Conservation (phyloP, 1,140 invertebrate genomes). For the Drosophila burlai region DNA sequence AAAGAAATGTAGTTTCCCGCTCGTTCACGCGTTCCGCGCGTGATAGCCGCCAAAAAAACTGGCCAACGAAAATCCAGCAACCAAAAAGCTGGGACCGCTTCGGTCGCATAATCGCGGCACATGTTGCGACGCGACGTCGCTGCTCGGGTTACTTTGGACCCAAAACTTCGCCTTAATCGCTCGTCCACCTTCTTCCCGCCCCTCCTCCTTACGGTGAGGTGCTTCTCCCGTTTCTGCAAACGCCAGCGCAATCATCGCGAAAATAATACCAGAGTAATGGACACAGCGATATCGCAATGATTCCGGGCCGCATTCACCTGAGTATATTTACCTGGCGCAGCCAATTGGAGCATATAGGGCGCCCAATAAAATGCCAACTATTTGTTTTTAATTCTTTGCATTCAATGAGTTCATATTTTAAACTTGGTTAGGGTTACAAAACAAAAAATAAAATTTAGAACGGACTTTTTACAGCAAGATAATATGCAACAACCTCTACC, state of each 20-base stretch:
- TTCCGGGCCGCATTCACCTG: constrained; percentile 6
- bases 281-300: constrained; percentile 20
- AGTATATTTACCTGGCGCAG: background rate
- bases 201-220: constrained; percentile 1
- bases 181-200: constrained; percentile 13
- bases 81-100: constrained; percentile 49
- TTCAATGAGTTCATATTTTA: background rate
- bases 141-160: constrained; percentile 66
- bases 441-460: no score
- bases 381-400: background rate
- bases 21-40: constrained; percentile 43
- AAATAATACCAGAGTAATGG: constrained; percentile 42
- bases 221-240: constrained; percentile 65
- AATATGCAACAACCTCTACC: no score
- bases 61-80: constrained; percentile 54
- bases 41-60: constrained; percentile 50
- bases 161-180: constrained; percentile 64
- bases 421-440: no score
- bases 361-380: constrained; percentile 9
- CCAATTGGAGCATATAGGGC: constrained; percentile 1
- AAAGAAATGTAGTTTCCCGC: constrained; percentile 40
- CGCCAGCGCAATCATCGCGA: constrained; percentile 38
- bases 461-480: no score
- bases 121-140: constrained; percentile 34
- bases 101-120: constrained; percentile 62